Evolutionary conservation across 2,888 invertebrate species (phyloP).

Genomic region (Meteorus colon): DNA sequence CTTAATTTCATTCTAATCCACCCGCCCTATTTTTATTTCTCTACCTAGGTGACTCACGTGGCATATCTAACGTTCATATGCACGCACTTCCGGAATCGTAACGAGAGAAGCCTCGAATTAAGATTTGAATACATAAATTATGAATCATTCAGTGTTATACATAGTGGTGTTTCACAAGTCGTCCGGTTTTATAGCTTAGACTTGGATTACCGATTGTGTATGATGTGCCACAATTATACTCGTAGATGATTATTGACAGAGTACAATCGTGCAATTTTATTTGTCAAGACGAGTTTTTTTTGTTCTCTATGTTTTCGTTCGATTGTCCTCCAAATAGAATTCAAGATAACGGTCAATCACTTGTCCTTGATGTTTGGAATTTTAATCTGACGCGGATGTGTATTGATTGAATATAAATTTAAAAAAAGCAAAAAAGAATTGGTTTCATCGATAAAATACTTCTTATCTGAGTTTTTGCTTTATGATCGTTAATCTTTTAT

Average conservation of each 20-base stretch:
- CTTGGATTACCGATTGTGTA: background rate
- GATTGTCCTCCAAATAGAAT: background rate
- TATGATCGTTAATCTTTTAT: background rate
- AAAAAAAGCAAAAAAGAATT: background rate
- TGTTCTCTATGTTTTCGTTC: background rate
- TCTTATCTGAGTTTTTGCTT: background rate
- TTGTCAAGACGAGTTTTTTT: background rate
- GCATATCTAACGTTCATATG: conserved; percentile 22
- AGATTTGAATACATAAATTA: conserved; percentile 24
- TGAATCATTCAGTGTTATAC: conserved; percentile 29
- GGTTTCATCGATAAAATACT: background rate
- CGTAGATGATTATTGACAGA: background rate
- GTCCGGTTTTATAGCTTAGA: background rate
- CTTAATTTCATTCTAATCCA: background rate
- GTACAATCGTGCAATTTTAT: background rate
- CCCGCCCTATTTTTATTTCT: conserved; percentile 8
- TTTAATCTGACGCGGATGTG: conserved; percentile 3
- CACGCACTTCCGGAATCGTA: conserved; percentile 39
- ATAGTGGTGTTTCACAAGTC: background rate
- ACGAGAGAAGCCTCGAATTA: conserved; percentile 37
- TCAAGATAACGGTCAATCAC: background rate
- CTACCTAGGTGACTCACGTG: background rate
- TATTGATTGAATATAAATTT: background rate
- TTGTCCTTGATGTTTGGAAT: background rate
- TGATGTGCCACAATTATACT: background rate